These are phyloP conservation scores for Cordilura impudica DNA, from an alignment of 2,888 invertebrate species.

Conservation along the genomic window DNA sequence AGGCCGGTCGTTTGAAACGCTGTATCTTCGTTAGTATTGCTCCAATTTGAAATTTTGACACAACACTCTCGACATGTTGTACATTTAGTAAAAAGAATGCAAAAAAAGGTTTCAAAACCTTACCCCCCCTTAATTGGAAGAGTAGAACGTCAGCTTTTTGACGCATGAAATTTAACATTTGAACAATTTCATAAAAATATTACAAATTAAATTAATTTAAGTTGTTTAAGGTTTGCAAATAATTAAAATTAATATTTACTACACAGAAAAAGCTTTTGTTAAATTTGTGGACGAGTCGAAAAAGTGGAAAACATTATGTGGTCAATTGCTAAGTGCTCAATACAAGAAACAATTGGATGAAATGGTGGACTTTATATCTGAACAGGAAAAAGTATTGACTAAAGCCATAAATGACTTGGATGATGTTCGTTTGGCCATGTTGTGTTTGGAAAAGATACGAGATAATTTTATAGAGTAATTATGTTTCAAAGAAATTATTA, in stretches of 20 bases:
- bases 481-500: background rate
- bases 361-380: conserved; percentile 87
- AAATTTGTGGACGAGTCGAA: conserved; percentile 86
- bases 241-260: background rate
- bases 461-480: conserved; percentile 85
- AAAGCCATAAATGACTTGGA: conserved; percentile 87
- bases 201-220: background rate
- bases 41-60: no score
- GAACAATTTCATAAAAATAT: no score
- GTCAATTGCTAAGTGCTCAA: conserved; percentile 83
- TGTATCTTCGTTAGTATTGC: no score
- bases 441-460: conserved; percentile 85
- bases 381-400: conserved; percentile 84
- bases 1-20: no score
- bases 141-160: no score
- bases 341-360: conserved; percentile 85
- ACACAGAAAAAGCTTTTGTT: conserved; percentile 81
- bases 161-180: no score
- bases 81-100: no score
- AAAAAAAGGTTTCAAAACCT: no score
- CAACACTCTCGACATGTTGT: no score
- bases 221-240: background rate
- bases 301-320: conserved; percentile 87
- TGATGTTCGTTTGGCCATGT: conserved; percentile 89
- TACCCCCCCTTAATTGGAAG: no score